Evolutionary conservation across 2,888 invertebrate species (phyloP).

Genomic region (Nemurella pictetii): DNA sequence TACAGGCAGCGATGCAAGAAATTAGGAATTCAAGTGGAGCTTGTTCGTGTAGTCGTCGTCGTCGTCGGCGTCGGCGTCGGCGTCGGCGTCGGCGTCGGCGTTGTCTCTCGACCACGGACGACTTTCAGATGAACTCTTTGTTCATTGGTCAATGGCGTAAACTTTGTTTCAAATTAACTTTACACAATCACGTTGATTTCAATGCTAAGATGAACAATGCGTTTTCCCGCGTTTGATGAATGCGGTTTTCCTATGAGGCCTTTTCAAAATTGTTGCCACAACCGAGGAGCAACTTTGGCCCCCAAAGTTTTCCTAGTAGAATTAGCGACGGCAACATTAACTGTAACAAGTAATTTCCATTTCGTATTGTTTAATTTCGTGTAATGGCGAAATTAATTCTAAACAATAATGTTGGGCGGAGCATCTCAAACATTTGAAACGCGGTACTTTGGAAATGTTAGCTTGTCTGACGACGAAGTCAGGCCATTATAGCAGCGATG

Average conservation of each 20-base stretch:
- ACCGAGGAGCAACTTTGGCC: background rate
- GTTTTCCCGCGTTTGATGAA: background rate
- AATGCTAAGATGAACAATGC: background rate
- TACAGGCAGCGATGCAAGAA: background rate
- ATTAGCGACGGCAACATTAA: background rate
- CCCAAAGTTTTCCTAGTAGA: background rate
- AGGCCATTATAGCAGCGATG: background rate
- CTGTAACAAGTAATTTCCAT: background rate
- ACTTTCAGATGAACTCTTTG: background rate
- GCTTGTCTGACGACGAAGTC: background rate
- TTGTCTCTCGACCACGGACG: background rate
- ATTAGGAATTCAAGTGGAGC: constrained; percentile 3
- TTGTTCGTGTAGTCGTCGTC: background rate
- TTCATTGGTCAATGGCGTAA: background rate
- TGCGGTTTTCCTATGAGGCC: background rate
- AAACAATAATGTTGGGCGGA: background rate
- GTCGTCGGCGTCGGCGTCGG: background rate
- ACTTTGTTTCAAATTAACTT: background rate
- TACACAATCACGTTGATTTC: background rate
- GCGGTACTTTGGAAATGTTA: background rate
- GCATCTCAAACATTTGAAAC: background rate
- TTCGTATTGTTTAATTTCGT: background rate
- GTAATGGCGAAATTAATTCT: background rate
- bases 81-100: background rate
- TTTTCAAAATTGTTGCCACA: background rate